Conservation (phyloP, 2,113 vertebrate species). For the Ifrita kowaldi region DNA sequence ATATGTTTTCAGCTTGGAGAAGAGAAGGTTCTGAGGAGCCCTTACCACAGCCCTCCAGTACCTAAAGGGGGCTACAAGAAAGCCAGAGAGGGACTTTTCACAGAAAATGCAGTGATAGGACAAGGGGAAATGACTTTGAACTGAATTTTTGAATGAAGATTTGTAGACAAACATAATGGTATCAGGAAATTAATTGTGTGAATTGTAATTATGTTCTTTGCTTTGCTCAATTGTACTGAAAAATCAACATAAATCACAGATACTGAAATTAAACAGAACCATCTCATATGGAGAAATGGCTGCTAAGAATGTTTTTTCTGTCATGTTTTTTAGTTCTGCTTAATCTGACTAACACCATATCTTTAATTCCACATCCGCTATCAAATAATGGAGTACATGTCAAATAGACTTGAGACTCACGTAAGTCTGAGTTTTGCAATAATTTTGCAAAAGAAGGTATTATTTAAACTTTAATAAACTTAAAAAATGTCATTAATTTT, state of each 20-base stretch:
- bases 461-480: neutral
- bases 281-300: neutral
- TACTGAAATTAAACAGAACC: conserved; percentile 27
- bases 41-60: neutral
- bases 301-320: neutral
- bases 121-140: neutral
- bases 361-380: neutral
- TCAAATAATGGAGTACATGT: neutral
- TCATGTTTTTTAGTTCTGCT: neutral
- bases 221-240: conserved; percentile 9
- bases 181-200: neutral
- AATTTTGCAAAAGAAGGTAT: neutral
- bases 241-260: neutral
- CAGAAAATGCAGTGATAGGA: neutral
- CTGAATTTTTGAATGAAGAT: neutral
- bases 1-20: neutral
- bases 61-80: neutral
- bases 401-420: neutral
- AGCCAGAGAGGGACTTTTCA: neutral
- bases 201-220: neutral
- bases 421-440: neutral
- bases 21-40: neutral
- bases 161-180: neutral
- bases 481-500: neutral
- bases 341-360: neutral